Conservation (phyloP, 2,888 invertebrate genomes). For the Leptopterna dolabrata region DNA sequence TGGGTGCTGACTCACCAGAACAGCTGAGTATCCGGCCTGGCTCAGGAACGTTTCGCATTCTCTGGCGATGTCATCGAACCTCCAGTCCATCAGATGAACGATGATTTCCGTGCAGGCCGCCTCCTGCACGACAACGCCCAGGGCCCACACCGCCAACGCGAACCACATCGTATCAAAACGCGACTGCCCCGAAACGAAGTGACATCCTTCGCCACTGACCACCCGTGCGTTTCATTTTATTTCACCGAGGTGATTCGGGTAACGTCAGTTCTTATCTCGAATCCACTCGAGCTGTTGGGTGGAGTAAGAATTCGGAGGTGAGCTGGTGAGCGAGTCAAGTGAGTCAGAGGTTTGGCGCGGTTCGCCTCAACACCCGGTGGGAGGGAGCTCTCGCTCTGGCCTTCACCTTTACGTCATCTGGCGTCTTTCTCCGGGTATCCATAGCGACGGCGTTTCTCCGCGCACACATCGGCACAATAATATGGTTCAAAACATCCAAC, state of each 20-base stretch:
- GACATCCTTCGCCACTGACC: not conserved
- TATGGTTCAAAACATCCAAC: too few relatives aligned
- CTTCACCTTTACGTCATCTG: not conserved
- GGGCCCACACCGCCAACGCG: not conserved
- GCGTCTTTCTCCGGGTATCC: not conserved
- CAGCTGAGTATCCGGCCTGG: conserved; percentile 76
- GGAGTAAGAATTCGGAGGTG: not conserved
- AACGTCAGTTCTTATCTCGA: not conserved
- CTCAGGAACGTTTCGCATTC: conserved; percentile 84
- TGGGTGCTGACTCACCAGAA: conserved; percentile 53
- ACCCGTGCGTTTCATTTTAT: not conserved
- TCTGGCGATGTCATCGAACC: conserved; percentile 80
- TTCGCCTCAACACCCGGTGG: not conserved
- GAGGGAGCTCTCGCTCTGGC: not conserved
- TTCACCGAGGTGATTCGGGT: not conserved
- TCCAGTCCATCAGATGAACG: conserved; percentile 86
- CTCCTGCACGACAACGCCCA: not conserved
- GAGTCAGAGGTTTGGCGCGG: not conserved
- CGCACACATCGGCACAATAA: too few relatives aligned
- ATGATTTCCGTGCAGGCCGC: conserved; percentile 68
- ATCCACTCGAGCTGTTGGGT: not conserved
- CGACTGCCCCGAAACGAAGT: not conserved
- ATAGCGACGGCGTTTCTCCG: not conserved
- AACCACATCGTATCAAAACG: not conserved
- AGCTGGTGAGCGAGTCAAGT: not conserved